Evolutionary conservation across 2,797 vertebrate species (phyloP).

Genomic region (Sphenodon punctatus): DNA sequence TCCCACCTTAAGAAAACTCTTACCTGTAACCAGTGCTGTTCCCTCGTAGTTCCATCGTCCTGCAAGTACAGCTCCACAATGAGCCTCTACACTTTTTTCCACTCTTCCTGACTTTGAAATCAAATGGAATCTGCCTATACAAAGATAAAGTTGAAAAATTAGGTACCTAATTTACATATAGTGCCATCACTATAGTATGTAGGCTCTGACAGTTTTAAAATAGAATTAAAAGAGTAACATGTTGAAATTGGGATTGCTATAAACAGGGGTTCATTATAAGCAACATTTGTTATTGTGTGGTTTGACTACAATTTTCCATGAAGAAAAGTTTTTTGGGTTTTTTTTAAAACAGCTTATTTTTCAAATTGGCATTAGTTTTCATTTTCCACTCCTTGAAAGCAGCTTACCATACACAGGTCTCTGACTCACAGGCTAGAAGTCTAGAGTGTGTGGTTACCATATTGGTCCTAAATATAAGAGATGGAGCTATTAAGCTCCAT

Average conservation of each 20-base stretch:
- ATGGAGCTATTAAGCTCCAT: too few relatives aligned
- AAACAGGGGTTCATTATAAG: too few relatives aligned
- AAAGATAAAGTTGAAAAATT: conserved; percentile 11
- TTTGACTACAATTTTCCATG: too few relatives aligned
- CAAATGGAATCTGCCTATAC: conserved; percentile 93
- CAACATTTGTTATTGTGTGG: too few relatives aligned
- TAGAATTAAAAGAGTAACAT: background rate
- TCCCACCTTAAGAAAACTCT: background rate
- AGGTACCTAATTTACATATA: fast-evolving
- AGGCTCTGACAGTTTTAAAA: background rate
- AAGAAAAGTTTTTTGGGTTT: background rate
- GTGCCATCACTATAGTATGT: background rate
- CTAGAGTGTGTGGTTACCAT: too few relatives aligned
- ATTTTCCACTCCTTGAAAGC: background rate
- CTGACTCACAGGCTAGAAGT: background rate
- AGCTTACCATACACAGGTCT: background rate
- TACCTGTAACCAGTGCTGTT: conserved; percentile 94
- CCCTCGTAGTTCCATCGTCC: conserved; percentile 96
- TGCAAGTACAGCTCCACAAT: conserved; percentile 92
- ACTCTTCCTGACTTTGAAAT: conserved; percentile 89
- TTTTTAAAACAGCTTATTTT: background rate
- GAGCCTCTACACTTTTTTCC: conserved; percentile 95
- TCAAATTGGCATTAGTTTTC: background rate
- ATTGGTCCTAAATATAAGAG: too few relatives aligned
- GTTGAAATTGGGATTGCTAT: too few relatives aligned